A percentile compares a stretch with the other conserved stretches of the same genome.
phyloP scores from a whole-genome alignment of 2,888 invertebrate species.

The Habrosyne pyritoides region DNA sequence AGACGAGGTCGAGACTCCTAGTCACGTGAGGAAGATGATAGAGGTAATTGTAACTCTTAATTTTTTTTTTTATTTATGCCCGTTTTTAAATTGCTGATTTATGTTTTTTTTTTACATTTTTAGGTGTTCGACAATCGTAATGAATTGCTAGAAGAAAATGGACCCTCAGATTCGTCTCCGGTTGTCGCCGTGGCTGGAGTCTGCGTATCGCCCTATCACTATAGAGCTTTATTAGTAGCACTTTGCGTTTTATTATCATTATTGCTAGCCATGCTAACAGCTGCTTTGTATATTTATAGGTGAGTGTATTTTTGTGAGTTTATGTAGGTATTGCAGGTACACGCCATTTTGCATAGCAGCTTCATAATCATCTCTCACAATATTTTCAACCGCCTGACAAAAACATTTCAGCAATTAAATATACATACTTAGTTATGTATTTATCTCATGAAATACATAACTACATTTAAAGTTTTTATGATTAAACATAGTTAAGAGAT shows the following conservation, averaged over 20 bases:
- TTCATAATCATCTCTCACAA: background rate
- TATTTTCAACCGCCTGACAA: background rate
- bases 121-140: slow-evolving; percentile 93
- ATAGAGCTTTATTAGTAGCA: slow-evolving; percentile 92
- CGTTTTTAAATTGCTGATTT: background rate
- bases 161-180: slow-evolving; percentile 85
- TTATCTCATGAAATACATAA: background rate
- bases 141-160: slow-evolving; percentile 87
- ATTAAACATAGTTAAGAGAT: too few relatives aligned
- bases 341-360: too few relatives aligned
- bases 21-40: slow-evolving; percentile 95
- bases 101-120: slow-evolving; percentile 14
- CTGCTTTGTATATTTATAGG: slow-evolving; percentile 91
- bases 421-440: background rate
- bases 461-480: too few relatives aligned
- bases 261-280: slow-evolving; percentile 88
- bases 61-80: background rate
- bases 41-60: slow-evolving; percentile 83
- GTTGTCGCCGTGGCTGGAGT: slow-evolving; percentile 87
- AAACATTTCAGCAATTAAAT: background rate
- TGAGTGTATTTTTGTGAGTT: slow-evolving; percentile 53
- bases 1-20: slow-evolving; percentile 84
- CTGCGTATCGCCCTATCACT: slow-evolving; percentile 92
- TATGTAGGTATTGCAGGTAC: too few relatives aligned
- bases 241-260: slow-evolving; percentile 89